Evolutionary conservation across 1,140 invertebrate genomes (phyloP), one percentile per base, ranked within the genome.

Genomic region (Dreissena rostriformis): DNA sequence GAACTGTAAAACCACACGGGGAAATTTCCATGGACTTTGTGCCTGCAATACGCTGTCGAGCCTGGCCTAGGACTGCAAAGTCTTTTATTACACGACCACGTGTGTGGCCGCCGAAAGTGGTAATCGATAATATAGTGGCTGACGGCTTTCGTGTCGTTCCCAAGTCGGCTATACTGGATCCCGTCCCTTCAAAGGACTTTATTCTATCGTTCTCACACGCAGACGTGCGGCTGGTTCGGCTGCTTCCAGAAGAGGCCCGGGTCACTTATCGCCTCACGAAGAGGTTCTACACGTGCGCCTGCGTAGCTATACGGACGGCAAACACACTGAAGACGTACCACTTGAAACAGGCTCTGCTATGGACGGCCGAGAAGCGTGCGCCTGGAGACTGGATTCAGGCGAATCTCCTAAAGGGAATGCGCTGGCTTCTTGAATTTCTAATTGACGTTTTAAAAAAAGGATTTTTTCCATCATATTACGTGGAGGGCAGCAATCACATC

Each of bases 191-290:
- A 14, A 74, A 53, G 26, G 71, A 74, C 26, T 74, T 74, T 19
- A 53, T 74, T n/a, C 71, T 53, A 10, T 74, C 71, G 53, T 74
- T 74, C 55, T 74, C 71, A 12, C 71, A 49, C 19, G 49, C 71
- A 7, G 71, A 74, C 15, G n/a, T 53, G 19, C 15, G 55, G 55
- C 49, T 74, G 19, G 49, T 6, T 0, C 49, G 29, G 15, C 10
- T 22, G 17, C 71, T 74, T 22, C 71, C 71, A 7, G 51, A 22
- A 22, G 1, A 74, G 22, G 71, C 71, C 22, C 51, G 29, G 19
- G 55, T 55, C 24, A 4, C 71, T 19, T 74, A 74, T 53, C 53
- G 71, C n/a, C 53, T 74, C 39, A 7, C 55, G 7, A 74, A 74
- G 53, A 49, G 53, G 49, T 74, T 17, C 29, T 74, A 53, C 19